phyloP scores from a whole-genome alignment of 1,140 invertebrate genomes.

The Trachymyrmex cornetzi region DNA sequence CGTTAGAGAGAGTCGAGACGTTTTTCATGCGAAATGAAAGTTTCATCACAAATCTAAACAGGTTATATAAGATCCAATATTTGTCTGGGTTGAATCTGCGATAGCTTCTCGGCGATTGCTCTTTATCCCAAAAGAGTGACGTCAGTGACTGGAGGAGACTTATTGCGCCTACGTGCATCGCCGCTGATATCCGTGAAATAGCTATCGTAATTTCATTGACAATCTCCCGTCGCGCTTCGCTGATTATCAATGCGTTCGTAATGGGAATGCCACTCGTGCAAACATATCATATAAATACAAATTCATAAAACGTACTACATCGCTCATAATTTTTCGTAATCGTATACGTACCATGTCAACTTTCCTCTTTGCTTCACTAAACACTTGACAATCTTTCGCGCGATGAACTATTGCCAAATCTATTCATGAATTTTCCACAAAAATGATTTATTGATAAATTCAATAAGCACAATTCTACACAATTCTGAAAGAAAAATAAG shows the following conservation, averaged over 20 bases:
- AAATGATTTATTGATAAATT: neutral
- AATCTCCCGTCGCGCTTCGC: conserved; percentile 66
- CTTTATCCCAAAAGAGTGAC: conserved; percentile 61
- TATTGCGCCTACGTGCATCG: conserved; percentile 73
- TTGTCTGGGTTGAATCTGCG: conserved; percentile 55
- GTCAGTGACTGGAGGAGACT: conserved; percentile 69
- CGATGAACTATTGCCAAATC: neutral
- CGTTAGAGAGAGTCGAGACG: conserved; percentile 11
- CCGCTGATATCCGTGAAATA: conserved; percentile 73
- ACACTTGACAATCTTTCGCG: conserved; percentile 2
- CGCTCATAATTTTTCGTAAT: conserved; percentile 15
- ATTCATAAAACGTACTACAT: conserved; percentile 33
- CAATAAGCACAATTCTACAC: neutral
- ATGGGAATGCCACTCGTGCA: conserved; percentile 34
- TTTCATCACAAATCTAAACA: conserved; percentile 19
- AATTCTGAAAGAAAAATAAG: too few species aligned
- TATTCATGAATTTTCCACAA: neutral
- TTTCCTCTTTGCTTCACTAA: neutral
- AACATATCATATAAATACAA: conserved; percentile 26
- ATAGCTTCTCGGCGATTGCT: conserved; percentile 24
- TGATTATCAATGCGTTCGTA: conserved; percentile 42
- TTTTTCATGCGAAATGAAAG: conserved; percentile 9
- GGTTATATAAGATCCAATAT: conserved; percentile 65
- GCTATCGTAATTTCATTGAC: conserved; percentile 77
- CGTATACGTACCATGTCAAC: neutral